A percentile compares a stretch with the other conserved stretches of the same genome.
Conservation (phyloP, 2,797 vertebrate genomes). For the Columba guinea region DNA sequence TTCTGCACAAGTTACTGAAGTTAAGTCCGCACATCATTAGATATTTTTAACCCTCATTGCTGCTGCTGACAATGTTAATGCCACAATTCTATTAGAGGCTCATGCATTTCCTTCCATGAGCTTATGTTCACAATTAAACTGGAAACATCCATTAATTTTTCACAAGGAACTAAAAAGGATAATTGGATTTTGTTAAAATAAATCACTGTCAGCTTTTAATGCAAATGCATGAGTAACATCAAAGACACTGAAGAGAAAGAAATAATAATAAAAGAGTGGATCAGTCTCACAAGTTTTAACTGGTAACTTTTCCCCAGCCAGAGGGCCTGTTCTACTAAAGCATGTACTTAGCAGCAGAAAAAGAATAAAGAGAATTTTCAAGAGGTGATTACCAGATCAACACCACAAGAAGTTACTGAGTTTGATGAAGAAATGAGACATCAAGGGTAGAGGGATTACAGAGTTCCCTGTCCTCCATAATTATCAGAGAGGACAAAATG, state of each 20-base stretch:
- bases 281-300: conserved; percentile 21
- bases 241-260: conserved; percentile 40
- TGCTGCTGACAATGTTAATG: neutral
- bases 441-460: neutral
- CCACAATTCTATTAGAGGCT: neutral
- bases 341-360: conserved; percentile 1
- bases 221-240: conserved; percentile 31
- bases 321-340: conserved; percentile 40
- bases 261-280: conserved; percentile 24
- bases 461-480: neutral
- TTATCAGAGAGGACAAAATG: neutral
- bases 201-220: conserved; percentile 31
- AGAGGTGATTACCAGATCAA: conserved; percentile 22
- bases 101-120: neutral
- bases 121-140: conserved; percentile 14
- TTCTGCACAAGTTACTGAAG: neutral
- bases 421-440: conserved; percentile 34
- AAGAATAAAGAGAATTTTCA: conserved; percentile 66
- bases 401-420: neutral
- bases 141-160: conserved; percentile 26
- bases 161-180: neutral
- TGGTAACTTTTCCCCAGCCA: conserved; percentile 18
- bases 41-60: neutral
- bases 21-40: neutral
- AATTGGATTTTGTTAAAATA: conserved; percentile 44